Base-by-base conservation (phyloP, 2,888 invertebrate genomes). In the Nomada ruficornis region DNA sequence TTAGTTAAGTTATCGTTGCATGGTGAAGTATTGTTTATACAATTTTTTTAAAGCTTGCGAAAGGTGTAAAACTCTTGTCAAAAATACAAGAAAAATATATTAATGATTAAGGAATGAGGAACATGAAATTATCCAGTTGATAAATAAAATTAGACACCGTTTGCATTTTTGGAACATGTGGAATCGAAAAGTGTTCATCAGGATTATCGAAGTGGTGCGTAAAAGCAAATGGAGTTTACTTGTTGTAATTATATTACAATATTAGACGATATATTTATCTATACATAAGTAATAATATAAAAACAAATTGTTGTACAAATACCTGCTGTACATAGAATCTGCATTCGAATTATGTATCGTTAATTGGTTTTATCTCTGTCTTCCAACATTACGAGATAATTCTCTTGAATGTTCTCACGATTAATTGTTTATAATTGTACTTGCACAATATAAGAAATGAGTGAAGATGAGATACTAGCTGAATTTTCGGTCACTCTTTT, bases 181-280 rank as follows among this genome's bases (percentile, higher is more conserved):
- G 92, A 93, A 94, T 85, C 92, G 93, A 69, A 93, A 94, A 91
- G 94, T 94, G 55, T 91, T 91, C 81, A 89, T 94, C 81, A 92
- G 93, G 83, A 90, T 94, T 68, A 82, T 93, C 80, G 93, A 94
- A 90, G 90, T 94, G 93, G 94, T 94, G 86, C 72, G 93, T 92
- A 73, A 29, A 13, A 62, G 11, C 20, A 2, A 62, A 47, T 64
- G 5, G 5, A 10, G 15, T 18, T 47, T 26, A 11, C 18, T 59
- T 42, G 23, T 50, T 52, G 52, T 7, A 15, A n/a, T 29, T 23
- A 9, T 29, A 5, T 13, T 23, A n/a, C 29, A 20, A 13, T 29
- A 15, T 13, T 3, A 3, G 26, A 26, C 23, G 29, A 9, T 2
- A 1, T 20, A 15, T 5, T 15, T 54, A 7, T 36, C 36, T 36